phyloP scores from a whole-genome alignment of 2,113 vertebrate genomes.

The Lontra canadensis region DNA sequence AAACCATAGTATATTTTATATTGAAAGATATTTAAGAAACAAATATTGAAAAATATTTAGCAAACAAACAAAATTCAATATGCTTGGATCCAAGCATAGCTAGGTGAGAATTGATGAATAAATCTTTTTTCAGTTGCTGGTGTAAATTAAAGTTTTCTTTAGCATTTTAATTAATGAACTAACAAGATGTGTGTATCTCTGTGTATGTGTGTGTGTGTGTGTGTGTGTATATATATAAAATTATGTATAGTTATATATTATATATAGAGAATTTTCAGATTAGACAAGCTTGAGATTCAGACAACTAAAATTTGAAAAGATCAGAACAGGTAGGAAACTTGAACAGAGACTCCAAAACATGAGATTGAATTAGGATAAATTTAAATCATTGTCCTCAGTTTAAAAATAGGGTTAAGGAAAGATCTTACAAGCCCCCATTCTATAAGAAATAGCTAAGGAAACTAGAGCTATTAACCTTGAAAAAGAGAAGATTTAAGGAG shows the following conservation, averaged over 20 bases:
- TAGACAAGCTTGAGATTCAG: conserved; percentile 5
- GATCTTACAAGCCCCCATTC: background rate
- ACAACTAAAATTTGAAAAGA: background rate
- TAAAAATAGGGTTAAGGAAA: background rate
- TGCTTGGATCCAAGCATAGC: background rate
- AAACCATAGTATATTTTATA: background rate
- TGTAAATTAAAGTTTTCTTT: background rate
- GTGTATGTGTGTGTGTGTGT: background rate
- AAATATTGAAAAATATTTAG: background rate
- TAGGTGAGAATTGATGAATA: background rate
- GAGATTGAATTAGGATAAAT: conserved; percentile 15
- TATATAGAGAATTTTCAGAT: background rate
- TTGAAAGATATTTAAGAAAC: background rate
- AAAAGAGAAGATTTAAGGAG: conserved; percentile 29
- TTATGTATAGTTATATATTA: background rate
- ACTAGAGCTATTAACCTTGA: background rate
- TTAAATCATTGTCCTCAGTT: background rate
- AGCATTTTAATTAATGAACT: background rate
- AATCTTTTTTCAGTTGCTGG: background rate
- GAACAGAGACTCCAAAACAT: background rate
- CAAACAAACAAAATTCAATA: background rate
- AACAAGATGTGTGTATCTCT: background rate
- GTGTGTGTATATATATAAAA: background rate
- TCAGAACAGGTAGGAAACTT: background rate
- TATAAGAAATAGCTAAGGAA: background rate